A percentile compares a stretch with the other conserved stretches of the same genome.
phyloP scores from a whole-genome alignment of 2,113 vertebrate species.

The Galbula dea region DNA sequence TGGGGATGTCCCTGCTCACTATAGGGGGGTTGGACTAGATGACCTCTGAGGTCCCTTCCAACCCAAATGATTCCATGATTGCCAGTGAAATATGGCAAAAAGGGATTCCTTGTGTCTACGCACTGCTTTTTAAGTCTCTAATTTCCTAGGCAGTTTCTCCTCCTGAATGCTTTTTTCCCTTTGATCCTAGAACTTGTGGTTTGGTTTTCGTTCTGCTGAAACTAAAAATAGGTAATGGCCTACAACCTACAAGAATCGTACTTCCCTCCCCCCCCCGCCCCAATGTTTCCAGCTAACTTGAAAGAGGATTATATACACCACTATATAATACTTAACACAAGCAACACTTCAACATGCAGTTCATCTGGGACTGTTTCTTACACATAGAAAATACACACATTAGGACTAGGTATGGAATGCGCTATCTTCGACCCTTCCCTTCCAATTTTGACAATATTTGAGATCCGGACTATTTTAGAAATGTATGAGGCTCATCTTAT shows the following conservation, averaged over 20 bases:
- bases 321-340: neutral
- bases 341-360: neutral
- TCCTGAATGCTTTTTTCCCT: neutral
- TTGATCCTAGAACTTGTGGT: neutral
- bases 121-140: neutral
- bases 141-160: neutral
- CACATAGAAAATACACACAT: neutral
- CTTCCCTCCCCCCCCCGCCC: rapidly evolving
- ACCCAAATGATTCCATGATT: too few species aligned
- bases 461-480: neutral
- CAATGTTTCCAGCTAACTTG: neutral
- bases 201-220: neutral
- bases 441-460: neutral
- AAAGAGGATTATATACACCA: neutral
- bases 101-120: neutral
- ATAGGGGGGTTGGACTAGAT: too few species aligned
- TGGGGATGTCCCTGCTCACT: too few species aligned
- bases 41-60: too few species aligned
- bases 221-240: neutral
- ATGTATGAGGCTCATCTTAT: neutral
- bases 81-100: neutral
- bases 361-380: neutral
- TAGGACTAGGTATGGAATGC: neutral
- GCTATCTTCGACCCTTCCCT: neutral
- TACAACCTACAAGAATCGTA: neutral